Percentiles rank a stretch among this genome's conserved stretches.
Conservation (phyloP, 2,888 invertebrate species). For the Teleogryllus oceanicus region DNA sequence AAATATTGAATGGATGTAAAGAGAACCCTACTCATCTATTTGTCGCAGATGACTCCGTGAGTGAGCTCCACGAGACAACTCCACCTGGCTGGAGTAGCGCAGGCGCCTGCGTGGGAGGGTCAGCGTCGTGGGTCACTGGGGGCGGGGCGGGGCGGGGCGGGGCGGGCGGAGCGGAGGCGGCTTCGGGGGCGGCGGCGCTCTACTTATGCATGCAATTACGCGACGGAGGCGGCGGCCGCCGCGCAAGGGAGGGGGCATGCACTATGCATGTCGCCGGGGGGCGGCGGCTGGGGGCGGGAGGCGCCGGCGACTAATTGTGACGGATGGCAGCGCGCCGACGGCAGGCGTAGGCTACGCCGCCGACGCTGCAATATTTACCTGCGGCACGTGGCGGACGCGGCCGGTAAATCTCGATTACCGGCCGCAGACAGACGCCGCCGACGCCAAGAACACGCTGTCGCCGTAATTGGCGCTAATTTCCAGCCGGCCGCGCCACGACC, state of each 20-base stretch:
- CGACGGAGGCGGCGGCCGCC: neutral
- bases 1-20: no score
- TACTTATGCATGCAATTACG: conserved; percentile 18
- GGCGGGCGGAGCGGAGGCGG: neutral
- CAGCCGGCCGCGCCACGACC: neutral
- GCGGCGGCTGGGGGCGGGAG: neutral
- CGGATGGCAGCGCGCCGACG: conserved; percentile 7
- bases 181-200: neutral
- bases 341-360: neutral
- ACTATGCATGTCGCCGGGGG: neutral
- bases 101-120: neutral
- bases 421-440: conserved; percentile 18
- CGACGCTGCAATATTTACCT: conserved; percentile 3
- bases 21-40: no score
- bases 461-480: conserved; percentile 9
- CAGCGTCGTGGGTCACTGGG: neutral
- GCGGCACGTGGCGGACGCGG: neutral
- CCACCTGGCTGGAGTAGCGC: no score
- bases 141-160: neutral
- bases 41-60: no score
- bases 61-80: no score
- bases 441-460: conserved; percentile 10
- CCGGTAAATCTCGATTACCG: conserved; percentile 10
- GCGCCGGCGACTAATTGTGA: conserved; percentile 9
- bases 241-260: neutral